Evolutionary conservation across 2,888 invertebrate genomes (phyloP), one percentile per base, ranked within the genome.

Genomic region (Cephus runcator): DNA sequence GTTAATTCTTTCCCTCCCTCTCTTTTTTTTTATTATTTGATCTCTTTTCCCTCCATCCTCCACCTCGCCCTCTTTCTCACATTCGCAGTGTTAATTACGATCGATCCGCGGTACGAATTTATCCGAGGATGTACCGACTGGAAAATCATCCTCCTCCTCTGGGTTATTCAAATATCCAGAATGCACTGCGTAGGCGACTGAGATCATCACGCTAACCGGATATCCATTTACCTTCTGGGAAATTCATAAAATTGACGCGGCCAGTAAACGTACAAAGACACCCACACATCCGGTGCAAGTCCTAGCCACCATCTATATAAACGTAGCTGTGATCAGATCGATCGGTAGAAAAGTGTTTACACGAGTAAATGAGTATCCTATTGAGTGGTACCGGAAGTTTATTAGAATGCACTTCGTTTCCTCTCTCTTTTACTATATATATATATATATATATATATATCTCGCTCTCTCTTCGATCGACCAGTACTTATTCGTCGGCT

Each of bases 71-170:
- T 56, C 23, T 23, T 23, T 23, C 23, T 23, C 74, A 73, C 71
- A 76, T 69, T 76, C 76, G 31, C 76, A 73, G 78, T 74, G 76
- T 79, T 73, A 79, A 79, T 79, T 76, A 79, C 78, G 40, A 76
- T 71, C 69, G 76, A 79, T 79, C 73, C 76, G 30, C 69, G 15
- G 73, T 56, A 76, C 76, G 69, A 71, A 79, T 79, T 76, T 79
- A 76, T 74, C 35, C 74, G 69, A 76, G 40, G 69, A 35, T 12
- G 33, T 23, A 23, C 56, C 56, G 23, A 56, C 56, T 56, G 56
- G 23, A 56, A 56, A 56, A 56, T 56, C 40, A 15, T 6, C 40
- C 6, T 15, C 56, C 23, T 23, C 23, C 56, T 56, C 56, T 23
- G 56, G 56, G 2, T 40, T 40, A 40, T 40, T 40, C 23, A 15